phyloP scores from a whole-genome alignment of 2,113 vertebrate species.

The Mus spicilegus region DNA sequence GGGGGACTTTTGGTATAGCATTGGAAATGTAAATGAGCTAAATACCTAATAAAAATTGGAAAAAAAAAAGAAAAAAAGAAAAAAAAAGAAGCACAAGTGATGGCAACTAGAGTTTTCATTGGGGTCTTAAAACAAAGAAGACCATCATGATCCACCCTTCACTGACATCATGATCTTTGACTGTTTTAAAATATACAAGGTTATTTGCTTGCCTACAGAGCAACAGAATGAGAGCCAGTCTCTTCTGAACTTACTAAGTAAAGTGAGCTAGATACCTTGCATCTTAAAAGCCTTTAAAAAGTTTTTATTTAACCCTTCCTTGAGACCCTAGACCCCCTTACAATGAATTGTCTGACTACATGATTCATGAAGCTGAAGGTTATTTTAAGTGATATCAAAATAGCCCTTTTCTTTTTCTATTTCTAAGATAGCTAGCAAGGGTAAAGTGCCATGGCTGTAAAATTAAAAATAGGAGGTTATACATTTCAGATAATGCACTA shows the following conservation, averaged over 20 bases:
- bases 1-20: too few relatives aligned
- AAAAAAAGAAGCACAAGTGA: too few relatives aligned
- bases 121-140: not conserved
- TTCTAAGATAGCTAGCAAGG: constrained; percentile 61
- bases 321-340: constrained; percentile 29
- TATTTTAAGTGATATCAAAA: constrained; percentile 54
- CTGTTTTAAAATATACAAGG: not conserved
- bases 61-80: too few relatives aligned
- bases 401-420: constrained; percentile 11
- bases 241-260: not conserved
- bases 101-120: constrained; percentile 9
- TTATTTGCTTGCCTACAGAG: not conserved
- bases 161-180: not conserved
- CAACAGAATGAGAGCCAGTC: not conserved
- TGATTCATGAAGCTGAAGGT: constrained; percentile 58
- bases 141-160: constrained; percentile 1
- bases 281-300: constrained; percentile 27
- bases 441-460: constrained; percentile 15
- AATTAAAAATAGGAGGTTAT: constrained; percentile 49
- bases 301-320: constrained; percentile 35
- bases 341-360: constrained; percentile 48
- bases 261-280: not conserved
- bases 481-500: not conserved
- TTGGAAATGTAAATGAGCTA: too few relatives aligned
- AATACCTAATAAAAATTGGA: too few relatives aligned